Conservation (phyloP, 2,113 vertebrate species). For the Lonchura striata region DNA sequence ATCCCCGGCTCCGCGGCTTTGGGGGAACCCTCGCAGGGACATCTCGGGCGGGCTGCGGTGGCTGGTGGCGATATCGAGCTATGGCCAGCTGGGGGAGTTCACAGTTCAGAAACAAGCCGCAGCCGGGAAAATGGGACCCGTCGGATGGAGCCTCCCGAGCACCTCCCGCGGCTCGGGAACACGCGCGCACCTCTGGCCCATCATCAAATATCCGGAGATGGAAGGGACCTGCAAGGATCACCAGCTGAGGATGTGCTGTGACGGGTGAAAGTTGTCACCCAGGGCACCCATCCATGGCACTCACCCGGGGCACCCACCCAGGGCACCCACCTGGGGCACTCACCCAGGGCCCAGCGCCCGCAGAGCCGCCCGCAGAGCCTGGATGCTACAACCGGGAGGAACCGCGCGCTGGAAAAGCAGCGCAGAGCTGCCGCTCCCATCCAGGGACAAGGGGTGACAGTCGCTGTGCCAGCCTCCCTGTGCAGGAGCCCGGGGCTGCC, state of each 20-base stretch:
- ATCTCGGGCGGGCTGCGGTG: background rate
- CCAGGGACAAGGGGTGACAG: background rate
- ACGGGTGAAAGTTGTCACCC: too few relatives aligned
- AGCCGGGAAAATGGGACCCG: rapidly evolving
- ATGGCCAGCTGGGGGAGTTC: slow-evolving; percentile 44
- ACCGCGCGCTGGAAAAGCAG: rapidly evolving
- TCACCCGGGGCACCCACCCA: too few relatives aligned
- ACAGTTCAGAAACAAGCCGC: background rate
- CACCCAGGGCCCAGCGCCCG: rapidly evolving
- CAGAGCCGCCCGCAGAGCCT: rapidly evolving
- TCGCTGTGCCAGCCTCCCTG: background rate
- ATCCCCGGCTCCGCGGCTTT: background rate
- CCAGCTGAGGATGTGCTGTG: background rate
- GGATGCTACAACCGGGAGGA: background rate
- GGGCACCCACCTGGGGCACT: background rate
- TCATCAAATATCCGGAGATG: background rate
- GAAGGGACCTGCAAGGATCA: background rate
- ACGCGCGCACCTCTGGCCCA: background rate
- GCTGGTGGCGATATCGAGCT: background rate
- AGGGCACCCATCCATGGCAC: too few relatives aligned
- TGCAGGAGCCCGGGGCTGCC: background rate
- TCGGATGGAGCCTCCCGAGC: rapidly evolving
- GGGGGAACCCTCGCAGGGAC: background rate
- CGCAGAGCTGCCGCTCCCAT: background rate
- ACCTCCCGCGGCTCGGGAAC: rapidly evolving